Percentiles rank a stretch among this genome's conserved stretches.
Evolutionary conservation across 1,140 invertebrate species (phyloP).

Genomic region (Antheraea pernyi): DNA sequence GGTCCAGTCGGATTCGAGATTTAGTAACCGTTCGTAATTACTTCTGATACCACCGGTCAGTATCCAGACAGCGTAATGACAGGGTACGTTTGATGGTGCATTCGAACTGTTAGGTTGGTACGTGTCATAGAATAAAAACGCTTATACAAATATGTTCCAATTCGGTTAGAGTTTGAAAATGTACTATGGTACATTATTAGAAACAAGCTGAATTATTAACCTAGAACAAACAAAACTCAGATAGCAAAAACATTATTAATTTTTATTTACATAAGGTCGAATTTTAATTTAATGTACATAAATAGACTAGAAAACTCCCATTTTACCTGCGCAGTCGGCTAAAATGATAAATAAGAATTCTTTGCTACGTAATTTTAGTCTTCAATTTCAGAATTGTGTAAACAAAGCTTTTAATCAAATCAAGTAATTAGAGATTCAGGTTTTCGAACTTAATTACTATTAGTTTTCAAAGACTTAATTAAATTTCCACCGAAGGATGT

Average conservation of each 20-base stretch:
- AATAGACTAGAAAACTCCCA: too few relatives aligned
- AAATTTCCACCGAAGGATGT: not conserved
- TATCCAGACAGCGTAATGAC: constrained; percentile 44
- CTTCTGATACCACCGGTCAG: constrained; percentile 45
- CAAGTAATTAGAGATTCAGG: constrained; percentile 11
- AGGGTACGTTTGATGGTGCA: constrained; percentile 44
- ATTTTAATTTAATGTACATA: too few relatives aligned
- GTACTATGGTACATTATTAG: too few relatives aligned
- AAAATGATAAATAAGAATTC: not conserved
- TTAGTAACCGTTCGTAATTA: constrained; percentile 44
- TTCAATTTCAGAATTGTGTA: not conserved
- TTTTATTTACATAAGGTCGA: too few relatives aligned
- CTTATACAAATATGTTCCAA: too few relatives aligned
- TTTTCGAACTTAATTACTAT: not conserved
- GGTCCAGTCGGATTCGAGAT: constrained; percentile 26
- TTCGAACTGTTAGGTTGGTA: constrained; percentile 23
- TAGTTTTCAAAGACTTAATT: not conserved
- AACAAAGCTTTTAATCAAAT: constrained; percentile 6
- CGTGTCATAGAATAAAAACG: constrained; percentile 21
- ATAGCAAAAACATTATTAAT: too few relatives aligned
- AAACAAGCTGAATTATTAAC: too few relatives aligned
- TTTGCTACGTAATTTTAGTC: not conserved
- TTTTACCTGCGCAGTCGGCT: too few relatives aligned
- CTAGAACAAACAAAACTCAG: too few relatives aligned
- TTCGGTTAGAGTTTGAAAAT: too few relatives aligned